Percentiles rank a stretch among this genome's conserved stretches.
Evolutionary conservation across 2,113 vertebrate genomes (phyloP).

Genomic region (Prunella fulvescens): DNA sequence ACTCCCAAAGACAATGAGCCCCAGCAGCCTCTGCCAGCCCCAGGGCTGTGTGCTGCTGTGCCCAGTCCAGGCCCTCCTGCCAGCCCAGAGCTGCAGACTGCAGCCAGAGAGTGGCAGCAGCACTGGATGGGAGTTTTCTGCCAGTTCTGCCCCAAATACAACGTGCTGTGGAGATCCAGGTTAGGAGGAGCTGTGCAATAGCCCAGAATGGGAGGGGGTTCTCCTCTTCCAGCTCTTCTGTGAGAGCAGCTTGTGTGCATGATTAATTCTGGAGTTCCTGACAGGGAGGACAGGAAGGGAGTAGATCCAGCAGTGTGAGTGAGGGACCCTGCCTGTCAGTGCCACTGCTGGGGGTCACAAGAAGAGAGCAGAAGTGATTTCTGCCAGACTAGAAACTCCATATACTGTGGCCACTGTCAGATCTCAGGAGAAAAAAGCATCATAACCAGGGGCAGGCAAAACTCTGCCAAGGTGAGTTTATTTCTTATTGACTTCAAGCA

Average conservation of each 20-base stretch:
- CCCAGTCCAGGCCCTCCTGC: background rate
- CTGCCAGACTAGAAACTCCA: background rate
- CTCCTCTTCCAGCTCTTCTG: background rate
- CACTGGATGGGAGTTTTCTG: fast-evolving
- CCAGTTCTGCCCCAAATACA: background rate
- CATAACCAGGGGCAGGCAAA: background rate
- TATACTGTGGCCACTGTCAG: background rate
- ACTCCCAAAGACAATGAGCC: background rate
- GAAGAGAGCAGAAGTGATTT: background rate
- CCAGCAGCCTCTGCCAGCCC: background rate
- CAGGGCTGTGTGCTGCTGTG: background rate
- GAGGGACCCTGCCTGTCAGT: background rate
- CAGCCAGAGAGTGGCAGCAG: background rate
- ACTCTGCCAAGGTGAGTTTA: background rate
- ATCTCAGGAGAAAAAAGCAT: background rate
- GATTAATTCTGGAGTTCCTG: background rate
- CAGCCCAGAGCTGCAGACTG: background rate
- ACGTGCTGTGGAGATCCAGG: background rate
- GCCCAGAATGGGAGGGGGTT: background rate
- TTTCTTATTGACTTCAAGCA: background rate
- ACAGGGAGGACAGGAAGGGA: background rate
- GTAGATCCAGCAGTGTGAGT: background rate
- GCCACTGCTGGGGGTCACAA: background rate
- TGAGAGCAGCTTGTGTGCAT: background rate
- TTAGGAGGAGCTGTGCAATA: background rate